A percentile compares a stretch with the other conserved stretches of the same genome.
Evolutionary conservation across 2,113 vertebrate genomes (phyloP).

Genomic region (Clarias gariepinus): DNA sequence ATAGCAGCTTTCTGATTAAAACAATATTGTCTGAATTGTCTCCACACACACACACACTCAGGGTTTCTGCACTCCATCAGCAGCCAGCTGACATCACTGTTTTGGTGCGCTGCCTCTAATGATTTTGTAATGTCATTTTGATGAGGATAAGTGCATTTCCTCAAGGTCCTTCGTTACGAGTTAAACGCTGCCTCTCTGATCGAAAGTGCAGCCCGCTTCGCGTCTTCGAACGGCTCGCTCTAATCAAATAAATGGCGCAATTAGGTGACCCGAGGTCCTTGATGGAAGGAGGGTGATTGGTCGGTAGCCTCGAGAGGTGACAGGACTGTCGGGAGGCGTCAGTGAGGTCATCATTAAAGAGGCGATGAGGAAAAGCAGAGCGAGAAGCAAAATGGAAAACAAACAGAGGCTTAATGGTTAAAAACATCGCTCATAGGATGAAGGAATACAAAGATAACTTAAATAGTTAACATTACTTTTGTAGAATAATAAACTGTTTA

Average conservation of each 20-base stretch:
- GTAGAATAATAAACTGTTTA: background rate
- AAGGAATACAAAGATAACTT: background rate
- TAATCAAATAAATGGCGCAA: constrained; percentile 53
- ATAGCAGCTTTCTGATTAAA: constrained; percentile 17
- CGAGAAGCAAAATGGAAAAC: background rate
- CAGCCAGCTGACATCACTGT: constrained; percentile 60
- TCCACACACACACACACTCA: background rate
- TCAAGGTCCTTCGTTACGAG: constrained; percentile 61
- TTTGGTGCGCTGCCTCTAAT: constrained; percentile 65
- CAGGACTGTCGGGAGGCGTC: constrained; percentile 37
- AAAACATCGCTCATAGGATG: background rate
- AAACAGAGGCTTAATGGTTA: background rate
- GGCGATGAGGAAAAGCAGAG: constrained; percentile 44
- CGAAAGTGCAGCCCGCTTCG: constrained; percentile 40
- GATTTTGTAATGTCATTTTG: constrained; percentile 65
- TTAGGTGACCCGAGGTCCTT: constrained; percentile 45
- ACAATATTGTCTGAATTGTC: constrained; percentile 20
- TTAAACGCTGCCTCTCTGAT: constrained; percentile 44
- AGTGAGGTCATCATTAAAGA: constrained; percentile 34
- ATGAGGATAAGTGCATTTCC: constrained; percentile 55
- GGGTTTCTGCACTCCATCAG: constrained; percentile 57
- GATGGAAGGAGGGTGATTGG: constrained; percentile 21
- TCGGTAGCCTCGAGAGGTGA: constrained; percentile 29
- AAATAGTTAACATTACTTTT: background rate
- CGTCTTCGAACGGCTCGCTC: constrained; percentile 40